Evolutionary conservation across 2,797 vertebrate species (phyloP), one percentile per base, ranked within the genome.

Genomic region (Orientallactaga sibirica): DNA sequence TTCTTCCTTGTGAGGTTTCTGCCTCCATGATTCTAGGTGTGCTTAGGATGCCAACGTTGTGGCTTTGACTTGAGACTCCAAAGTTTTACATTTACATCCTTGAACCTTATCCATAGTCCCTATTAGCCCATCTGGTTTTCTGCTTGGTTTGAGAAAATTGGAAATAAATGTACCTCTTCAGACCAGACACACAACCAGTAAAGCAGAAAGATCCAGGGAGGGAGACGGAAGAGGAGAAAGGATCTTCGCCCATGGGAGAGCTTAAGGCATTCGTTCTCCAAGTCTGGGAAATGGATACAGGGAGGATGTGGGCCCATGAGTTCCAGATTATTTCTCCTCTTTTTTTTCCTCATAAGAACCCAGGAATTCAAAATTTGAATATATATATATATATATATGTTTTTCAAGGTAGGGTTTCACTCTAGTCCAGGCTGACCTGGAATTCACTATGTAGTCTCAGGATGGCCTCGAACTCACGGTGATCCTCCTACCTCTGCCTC

Each of bases 61-160:
- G 33, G 22, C 68, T 86, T 67, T 22, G 66, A 48, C 77, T 48
- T 82, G 48, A 75, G 86, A 92, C 55, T 77, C 80, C 16, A 19
- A 1, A 64, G 76, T 91, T 94, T 84, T 55, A 73, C 33, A 24
- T 89, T 66, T 94, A 15, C 66, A 33, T 86, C 81, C 84, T 95
- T 94, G 61, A 90, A 52, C 55, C 83, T 88, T 41, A 83, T 18
- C 27, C 77, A 15, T 61, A 76, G 66, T 94, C 66, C 48, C 67
- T 87, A 29, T 68, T 86, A 78, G 66, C 37, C 6, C 14, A 43
- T 71, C 22, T 3, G 15, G n/a, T 33, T 82, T 75, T 93, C 33
- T 33, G 20, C 37, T 68, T 88, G 33, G 14, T 14, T 70, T 89
- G 41, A 86, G 73, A 86, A 88, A 41, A 37, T 33, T 16, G 4